phyloP scores from a whole-genome alignment of 2,797 vertebrate genomes.

The Buphagus erythrorhynchus region DNA sequence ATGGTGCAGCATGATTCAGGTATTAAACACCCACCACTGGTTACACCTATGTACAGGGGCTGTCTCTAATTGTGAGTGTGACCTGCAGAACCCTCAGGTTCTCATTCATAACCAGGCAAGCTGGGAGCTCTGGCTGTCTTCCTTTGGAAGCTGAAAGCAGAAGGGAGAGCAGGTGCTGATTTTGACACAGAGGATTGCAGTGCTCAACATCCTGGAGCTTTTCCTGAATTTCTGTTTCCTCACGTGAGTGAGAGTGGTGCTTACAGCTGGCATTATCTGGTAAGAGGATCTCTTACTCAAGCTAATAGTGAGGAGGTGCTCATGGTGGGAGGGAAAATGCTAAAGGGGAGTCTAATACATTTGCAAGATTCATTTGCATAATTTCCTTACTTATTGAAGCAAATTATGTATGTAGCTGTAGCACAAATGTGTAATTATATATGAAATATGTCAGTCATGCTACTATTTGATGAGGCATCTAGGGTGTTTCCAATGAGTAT shows the following conservation, averaged over 20 bases:
- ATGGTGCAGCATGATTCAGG: constrained; percentile 88
- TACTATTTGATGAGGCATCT: not conserved
- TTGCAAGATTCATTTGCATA: not conserved
- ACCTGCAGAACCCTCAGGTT: not conserved
- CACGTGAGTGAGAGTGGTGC: constrained; percentile 81
- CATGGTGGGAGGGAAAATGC: not conserved
- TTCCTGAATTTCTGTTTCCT: constrained; percentile 85
- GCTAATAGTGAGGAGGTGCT: not conserved
- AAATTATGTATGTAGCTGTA: not conserved
- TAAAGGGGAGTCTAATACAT: not conserved
- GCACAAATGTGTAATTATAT: not conserved
- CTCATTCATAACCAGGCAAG: constrained; percentile 79
- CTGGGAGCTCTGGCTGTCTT: constrained; percentile 87
- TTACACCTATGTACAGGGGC: not conserved
- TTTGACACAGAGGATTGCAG: constrained; percentile 79
- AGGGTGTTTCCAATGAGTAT: not conserved
- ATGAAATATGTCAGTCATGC: not conserved
- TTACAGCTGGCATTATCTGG: not conserved
- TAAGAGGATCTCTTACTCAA: not conserved
- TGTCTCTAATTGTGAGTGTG: not conserved
- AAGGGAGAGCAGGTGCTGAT: constrained; percentile 85
- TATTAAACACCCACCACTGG: not conserved
- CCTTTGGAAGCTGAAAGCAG: constrained; percentile 84
- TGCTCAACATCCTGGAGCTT: constrained; percentile 74
- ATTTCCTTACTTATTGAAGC: not conserved